Percentiles rank a stretch among this genome's conserved stretches.
Conservation (phyloP, 2,888 invertebrate genomes). For the Tenthredo livida region DNA sequence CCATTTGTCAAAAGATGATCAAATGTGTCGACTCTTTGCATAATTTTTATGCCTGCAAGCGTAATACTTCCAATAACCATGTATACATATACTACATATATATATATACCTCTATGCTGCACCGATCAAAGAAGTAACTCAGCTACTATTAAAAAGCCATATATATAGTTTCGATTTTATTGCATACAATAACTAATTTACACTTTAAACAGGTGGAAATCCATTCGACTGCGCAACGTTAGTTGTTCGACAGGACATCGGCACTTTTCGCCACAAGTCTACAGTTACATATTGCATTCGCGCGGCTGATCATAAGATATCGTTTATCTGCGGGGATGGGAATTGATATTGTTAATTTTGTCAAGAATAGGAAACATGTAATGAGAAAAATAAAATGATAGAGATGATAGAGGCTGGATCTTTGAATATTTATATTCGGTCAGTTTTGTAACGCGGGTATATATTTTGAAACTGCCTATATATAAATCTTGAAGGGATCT, state of each 20-base stretch:
- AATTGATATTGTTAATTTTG: not conserved
- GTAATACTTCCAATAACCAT: not conserved
- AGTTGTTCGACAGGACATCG: not conserved
- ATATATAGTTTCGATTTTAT: too few species aligned
- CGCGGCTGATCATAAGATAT: too few species aligned
- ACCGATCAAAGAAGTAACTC: not conserved
- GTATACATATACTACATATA: not conserved
- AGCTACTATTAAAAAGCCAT: too few species aligned
- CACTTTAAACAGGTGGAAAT: conserved; percentile 1
- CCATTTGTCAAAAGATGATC: conserved; percentile 42
- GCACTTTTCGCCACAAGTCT: not conserved
- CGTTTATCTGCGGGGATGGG: too few species aligned
- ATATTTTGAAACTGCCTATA: not conserved
- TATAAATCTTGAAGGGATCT: conserved; percentile 20
- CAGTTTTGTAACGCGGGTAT: not conserved
- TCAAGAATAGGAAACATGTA: not conserved
- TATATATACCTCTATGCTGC: not conserved
- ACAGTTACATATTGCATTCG: too few species aligned
- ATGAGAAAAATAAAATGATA: not conserved
- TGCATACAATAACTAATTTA: not conserved
- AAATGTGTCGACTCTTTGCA: conserved; percentile 41
- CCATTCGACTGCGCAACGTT: not conserved
- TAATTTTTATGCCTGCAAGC: conserved; percentile 28
- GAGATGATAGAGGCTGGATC: not conserved
- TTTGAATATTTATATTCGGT: not conserved